Percentiles rank a stretch among this genome's conserved stretches.
Conservation (phyloP, 2,888 invertebrate species). For the Altica lythri region DNA sequence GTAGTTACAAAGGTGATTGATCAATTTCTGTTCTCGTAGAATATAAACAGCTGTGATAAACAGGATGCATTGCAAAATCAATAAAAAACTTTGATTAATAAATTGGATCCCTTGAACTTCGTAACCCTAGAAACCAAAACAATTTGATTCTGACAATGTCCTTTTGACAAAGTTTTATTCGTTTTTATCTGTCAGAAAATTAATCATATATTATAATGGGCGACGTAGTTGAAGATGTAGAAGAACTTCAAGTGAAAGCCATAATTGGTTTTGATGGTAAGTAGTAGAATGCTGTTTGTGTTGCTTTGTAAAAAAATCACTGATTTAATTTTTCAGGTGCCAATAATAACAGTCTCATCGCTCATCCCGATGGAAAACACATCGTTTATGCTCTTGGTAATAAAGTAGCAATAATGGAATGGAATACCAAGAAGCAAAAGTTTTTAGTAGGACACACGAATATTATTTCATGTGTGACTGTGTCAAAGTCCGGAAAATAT, state of each 20-base stretch:
- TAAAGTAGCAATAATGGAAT: constrained; percentile 74
- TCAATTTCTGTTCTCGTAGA: no score
- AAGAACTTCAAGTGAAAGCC: constrained; percentile 68
- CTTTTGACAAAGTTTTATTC: constrained; percentile 9
- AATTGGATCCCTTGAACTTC: background rate
- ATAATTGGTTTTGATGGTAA: constrained; percentile 84
- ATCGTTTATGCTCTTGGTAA: constrained; percentile 79
- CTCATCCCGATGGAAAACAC: constrained; percentile 74
- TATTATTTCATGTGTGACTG: constrained; percentile 74
- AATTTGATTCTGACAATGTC: background rate
- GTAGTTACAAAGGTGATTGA: background rate
- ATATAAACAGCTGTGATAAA: no score
- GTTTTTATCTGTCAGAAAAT: background rate
- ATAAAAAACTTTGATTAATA: background rate
- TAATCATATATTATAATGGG: constrained; percentile 13
- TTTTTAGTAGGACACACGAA: constrained; percentile 83
- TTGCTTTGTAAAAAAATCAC: constrained; percentile 29
- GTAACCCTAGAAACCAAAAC: constrained; percentile 3
- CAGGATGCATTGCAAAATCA: background rate
- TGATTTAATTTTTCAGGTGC: constrained; percentile 49
- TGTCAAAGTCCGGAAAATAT: constrained; percentile 76
- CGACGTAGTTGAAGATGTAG: constrained; percentile 55
- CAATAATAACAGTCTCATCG: constrained; percentile 64
- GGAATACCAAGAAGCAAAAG: constrained; percentile 70
- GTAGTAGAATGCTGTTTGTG: background rate